Evolutionary conservation across 2,113 vertebrate species (phyloP), one percentile per base, ranked within the genome.

Genomic region (Ramphastos sulfuratus): DNA sequence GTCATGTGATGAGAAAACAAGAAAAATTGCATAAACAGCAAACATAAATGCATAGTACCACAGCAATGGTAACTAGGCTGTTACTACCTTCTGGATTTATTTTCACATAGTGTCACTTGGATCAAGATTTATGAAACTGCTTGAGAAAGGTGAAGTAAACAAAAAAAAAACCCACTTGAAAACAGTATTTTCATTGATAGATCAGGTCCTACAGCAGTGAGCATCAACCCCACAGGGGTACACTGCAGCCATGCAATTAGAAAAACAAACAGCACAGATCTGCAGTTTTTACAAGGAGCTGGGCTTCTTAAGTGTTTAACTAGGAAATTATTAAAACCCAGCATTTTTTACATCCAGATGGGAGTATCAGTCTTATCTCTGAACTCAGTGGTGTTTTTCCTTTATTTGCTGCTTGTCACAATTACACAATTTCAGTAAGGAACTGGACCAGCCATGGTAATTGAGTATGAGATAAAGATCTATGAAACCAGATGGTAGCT

Each of bases 381-480:
- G 54, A 23, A 33, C 39, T 82, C 74, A 80, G 74, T 31, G 39
- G 54, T 19, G 50, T 82, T 75, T 91, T 92, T 81, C 79, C 65
- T 42, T 78, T 28, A 72, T 30, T 89, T 44, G 52, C 8, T 66
- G 12, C 73, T 91, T 80, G 55, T 84, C 80, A 55, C 27, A 67
- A 52, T 52, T 37, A 71, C 21, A 80, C 75, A 73, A 48, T 65
- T 92, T 63, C 63, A 89, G 71, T 11, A 50, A 90, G 56, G 75
- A 76, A 42, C 87, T 80, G 82, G 84, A 89, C 76, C 59, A 67
- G 72, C 39, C 23, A 2, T 9, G 20, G 92, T 93, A 92, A 96
- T 92, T 94, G 46, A 91, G 94, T 46, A 85, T 8, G 33, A 94
- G 87, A 94, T 92, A 82, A 44, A 89, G 72, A 96, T 92, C 92